Percentiles rank a stretch among this genome's conserved stretches.
Evolutionary conservation across 2,113 vertebrate genomes (phyloP).

Genomic region (Ailurus styani): DNA sequence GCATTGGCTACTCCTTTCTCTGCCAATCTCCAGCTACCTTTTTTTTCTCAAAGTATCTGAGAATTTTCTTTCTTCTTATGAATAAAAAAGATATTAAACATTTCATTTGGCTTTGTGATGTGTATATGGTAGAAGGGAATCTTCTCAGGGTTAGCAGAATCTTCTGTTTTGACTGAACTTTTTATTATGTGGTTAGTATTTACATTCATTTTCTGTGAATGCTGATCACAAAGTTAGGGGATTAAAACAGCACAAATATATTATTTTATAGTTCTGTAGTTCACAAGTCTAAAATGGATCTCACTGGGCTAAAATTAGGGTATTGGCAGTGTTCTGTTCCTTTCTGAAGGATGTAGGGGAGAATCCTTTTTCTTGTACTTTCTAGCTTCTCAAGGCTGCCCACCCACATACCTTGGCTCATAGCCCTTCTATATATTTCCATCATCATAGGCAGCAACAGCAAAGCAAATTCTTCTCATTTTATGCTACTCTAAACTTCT

Average conservation of each 20-base stretch:
- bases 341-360: not conserved
- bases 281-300: not conserved
- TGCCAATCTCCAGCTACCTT: not conserved
- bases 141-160: not conserved
- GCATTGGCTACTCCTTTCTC: not conserved
- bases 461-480: not conserved
- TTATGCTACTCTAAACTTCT: not conserved
- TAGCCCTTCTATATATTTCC: not conserved
- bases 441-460: not conserved
- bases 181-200: not conserved
- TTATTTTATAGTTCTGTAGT: not conserved
- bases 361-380: not conserved
- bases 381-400: not conserved
- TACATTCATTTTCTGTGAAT: not conserved
- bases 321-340: not conserved
- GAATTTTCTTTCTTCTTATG: not conserved
- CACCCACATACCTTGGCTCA: not conserved
- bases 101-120: not conserved
- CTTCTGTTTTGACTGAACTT: not conserved
- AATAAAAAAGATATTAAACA: not conserved
- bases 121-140: not conserved
- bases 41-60: not conserved
- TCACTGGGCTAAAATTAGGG: not conserved
- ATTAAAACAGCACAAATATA: not conserved
- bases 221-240: not conserved